Conservation (phyloP, 2,797 vertebrate genomes). For the Coregonus sp. region DNA sequence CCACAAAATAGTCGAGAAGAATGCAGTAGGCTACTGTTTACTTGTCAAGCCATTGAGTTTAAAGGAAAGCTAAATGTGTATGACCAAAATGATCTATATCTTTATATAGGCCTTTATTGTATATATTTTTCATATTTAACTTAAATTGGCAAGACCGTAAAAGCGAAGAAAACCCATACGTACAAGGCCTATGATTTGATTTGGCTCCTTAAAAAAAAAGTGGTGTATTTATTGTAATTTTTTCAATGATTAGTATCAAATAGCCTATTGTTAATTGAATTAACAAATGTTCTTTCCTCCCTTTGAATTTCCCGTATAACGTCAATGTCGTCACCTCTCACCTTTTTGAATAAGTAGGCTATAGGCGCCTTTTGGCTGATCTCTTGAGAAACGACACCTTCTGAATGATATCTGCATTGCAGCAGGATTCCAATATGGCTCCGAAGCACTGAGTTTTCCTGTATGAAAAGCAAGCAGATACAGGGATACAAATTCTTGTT, state of each 20-base stretch:
- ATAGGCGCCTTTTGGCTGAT: conserved; percentile 80
- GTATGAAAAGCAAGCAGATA: not conserved
- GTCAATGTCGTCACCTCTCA: conserved; percentile 91
- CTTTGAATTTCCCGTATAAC: conserved; percentile 87
- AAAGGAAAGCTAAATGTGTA: conserved; percentile 19
- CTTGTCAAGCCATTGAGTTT: conserved; percentile 34
- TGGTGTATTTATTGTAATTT: not conserved
- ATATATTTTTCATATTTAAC: conserved; percentile 6
- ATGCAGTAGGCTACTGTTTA: conserved; percentile 42
- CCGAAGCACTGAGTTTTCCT: conserved; percentile 29
- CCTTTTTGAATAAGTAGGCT: conserved; percentile 81
- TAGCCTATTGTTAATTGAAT: conserved; percentile 1
- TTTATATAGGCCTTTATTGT: not conserved
- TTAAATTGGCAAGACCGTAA: not conserved
- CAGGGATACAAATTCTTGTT: not conserved
- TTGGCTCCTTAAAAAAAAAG: too few species aligned
- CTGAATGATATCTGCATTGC: conserved; percentile 51
- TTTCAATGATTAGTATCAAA: conserved; percentile 18
- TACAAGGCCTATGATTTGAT: not conserved
- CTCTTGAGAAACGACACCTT: conserved; percentile 40
- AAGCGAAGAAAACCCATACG: not conserved
- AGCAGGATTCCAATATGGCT: conserved; percentile 50
- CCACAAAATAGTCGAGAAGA: conserved; percentile 81
- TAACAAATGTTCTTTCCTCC: conserved; percentile 59
- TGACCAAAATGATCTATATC: not conserved